Base-by-base conservation (phyloP, 2,888 invertebrate genomes). In the Platycnemis pennipes region DNA sequence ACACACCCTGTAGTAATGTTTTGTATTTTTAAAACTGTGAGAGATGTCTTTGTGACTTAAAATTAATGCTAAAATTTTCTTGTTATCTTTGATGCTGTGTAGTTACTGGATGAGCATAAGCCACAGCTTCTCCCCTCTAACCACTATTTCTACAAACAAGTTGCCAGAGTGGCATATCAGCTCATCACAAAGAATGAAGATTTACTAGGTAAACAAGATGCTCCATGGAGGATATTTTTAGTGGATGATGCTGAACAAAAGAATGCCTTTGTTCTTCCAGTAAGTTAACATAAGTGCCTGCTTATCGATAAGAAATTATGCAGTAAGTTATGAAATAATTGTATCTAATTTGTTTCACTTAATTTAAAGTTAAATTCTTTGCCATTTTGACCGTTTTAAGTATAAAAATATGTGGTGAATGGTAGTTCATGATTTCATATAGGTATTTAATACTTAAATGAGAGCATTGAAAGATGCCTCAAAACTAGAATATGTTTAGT, bases 211-310 rank as follows among this genome's bases (percentile, higher is more conserved):
- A 96, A 97, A 85, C 95, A 96, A 46, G 95, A 96, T 22, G 96
- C 96, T 94, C 95, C 96, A 7, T 97, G 97, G 97, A 96, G 96
- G 11, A 95, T 97, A 7, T 96, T 96, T 87, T 96, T 97, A 49
- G 96, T 97, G 31, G 95, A 97, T 95, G 96, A 96, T 94, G 95
- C 96, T n/a, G 95, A 95, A 5, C 95, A 95, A 4, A 96, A 96
- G 94, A 97, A 97, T 96, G 97, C 97, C 0, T 97, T 97, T 96
- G 97, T 97, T 87, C 95, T 97, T 94, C 97, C 97, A 31, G 96
- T 97, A 95, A 96, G 96, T 94, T 85, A n/a, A n/a, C n/a, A n/a
- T n/a, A n/a, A n/a, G n/a, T n/a, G n/a, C n/a, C n/a, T n/a, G n/a
- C n/a, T n/a, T n/a, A n/a, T n/a, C n/a, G n/a, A n/a, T n/a, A n/a